Conservation (phyloP, 2,113 vertebrate species). For the Deroptyus accipitrinus region DNA sequence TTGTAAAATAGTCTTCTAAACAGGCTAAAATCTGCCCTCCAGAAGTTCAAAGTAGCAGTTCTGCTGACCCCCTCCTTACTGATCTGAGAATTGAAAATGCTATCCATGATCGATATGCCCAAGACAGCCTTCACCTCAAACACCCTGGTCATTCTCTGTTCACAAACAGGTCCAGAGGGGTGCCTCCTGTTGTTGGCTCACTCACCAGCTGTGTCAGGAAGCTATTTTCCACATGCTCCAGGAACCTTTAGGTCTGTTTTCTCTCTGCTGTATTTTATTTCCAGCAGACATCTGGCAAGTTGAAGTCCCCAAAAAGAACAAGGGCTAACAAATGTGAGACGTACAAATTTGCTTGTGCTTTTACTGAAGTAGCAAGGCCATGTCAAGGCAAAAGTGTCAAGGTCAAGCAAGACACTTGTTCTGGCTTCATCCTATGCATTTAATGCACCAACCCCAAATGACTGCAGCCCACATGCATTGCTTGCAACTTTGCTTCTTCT, state of each 20-base stretch:
- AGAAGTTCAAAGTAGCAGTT: neutral
- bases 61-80: neutral
- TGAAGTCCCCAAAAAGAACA: neutral
- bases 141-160: neutral
- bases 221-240: neutral
- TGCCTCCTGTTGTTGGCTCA: neutral
- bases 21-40: neutral
- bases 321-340: fast-evolving
- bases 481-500: constrained; percentile 1
- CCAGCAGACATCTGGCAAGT: neutral
- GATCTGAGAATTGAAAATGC: neutral
- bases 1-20: neutral
- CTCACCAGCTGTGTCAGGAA: neutral
- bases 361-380: neutral
- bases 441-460: neutral
- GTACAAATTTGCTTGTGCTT: constrained; percentile 41
- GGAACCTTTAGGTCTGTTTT: neutral
- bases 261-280: neutral
- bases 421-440: neutral
- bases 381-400: neutral
- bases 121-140: neutral
- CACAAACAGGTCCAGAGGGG: neutral
- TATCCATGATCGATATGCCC: neutral
- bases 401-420: neutral
- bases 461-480: neutral